Percentiles rank a stretch among this genome's conserved stretches.
phyloP scores from a whole-genome alignment of 2,797 vertebrate species.

The Adelosebastes latens region DNA sequence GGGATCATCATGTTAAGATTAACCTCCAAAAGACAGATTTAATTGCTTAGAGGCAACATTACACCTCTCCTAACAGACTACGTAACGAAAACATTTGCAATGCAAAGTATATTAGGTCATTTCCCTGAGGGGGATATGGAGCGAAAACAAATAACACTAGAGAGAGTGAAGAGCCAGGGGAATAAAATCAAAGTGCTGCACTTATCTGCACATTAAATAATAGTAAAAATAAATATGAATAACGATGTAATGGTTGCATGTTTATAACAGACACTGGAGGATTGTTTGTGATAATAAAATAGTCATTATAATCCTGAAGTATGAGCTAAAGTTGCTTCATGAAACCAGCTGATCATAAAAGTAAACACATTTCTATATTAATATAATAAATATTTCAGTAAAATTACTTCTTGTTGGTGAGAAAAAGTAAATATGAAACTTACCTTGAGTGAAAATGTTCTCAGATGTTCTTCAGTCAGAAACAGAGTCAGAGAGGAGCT shows the following conservation, averaged over 20 bases:
- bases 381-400: neutral
- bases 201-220: neutral
- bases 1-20: neutral
- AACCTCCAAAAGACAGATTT: constrained; percentile 20
- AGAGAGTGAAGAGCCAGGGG: neutral
- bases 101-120: constrained; percentile 53
- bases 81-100: constrained; percentile 70
- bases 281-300: neutral
- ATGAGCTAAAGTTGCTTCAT: neutral
- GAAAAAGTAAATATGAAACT: neutral
- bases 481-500: neutral
- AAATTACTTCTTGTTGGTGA: neutral
- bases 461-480: constrained; percentile 9
- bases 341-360: neutral
- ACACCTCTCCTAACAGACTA: constrained; percentile 42
- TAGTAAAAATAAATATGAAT: neutral
- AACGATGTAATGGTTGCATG: neutral
- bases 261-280: neutral
- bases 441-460: constrained; percentile 28
- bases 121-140: constrained; percentile 6
- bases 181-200: constrained; percentile 58
- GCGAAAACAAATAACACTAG: constrained; percentile 5
- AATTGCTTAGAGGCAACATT: constrained; percentile 37
- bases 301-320: neutral
- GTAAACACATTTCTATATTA: neutral